A percentile compares a stretch with the other conserved stretches of the same genome.
Conservation (phyloP, 1,140 invertebrate genomes). For the Penaeus chinensis region DNA sequence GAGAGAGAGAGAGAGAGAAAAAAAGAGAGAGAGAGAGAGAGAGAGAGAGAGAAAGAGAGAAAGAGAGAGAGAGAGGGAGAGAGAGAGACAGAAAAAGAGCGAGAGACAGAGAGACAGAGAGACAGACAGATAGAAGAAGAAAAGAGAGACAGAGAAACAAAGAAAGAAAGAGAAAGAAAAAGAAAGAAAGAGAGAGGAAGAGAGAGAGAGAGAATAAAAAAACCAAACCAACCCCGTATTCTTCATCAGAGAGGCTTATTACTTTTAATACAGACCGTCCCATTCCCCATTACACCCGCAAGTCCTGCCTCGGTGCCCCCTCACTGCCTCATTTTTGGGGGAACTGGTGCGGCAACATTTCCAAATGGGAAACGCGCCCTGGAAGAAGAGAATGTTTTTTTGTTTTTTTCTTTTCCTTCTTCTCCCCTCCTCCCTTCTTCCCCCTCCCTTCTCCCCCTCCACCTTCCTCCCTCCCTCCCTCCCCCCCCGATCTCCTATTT, state of each 20-base stretch:
- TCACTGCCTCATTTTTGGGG: constrained; percentile 51
- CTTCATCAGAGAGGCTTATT: constrained; percentile 47
- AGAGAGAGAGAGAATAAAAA: too few species aligned
- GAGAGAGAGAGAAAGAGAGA: too few species aligned
- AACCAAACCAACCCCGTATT: neutral
- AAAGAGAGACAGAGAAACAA: too few species aligned
- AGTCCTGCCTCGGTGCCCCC: constrained; percentile 43
- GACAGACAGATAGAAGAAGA: too few species aligned
- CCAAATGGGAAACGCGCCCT: constrained; percentile 45
- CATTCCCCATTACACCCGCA: constrained; percentile 51
- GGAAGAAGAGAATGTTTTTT: constrained; percentile 30
- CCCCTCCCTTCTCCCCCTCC: neutral
- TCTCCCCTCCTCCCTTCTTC: neutral
- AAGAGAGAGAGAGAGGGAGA: too few species aligned
- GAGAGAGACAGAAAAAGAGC: too few species aligned
- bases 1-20: too few species aligned
- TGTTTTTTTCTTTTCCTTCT: too few species aligned
- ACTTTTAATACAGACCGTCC: constrained; percentile 50
- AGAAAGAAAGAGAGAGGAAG: too few species aligned
- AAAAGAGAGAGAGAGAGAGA: too few species aligned
- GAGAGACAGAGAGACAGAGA: too few species aligned
- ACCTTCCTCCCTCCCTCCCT: neutral
- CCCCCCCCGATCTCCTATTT: neutral
- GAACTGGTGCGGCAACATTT: constrained; percentile 51
- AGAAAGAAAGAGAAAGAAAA: too few species aligned